A percentile compares a stretch with the other conserved stretches of the same genome.
Evolutionary conservation across 64 coral and sea anemone genomes (phyloP).

Genomic region (Orbicella faveolata): DNA sequence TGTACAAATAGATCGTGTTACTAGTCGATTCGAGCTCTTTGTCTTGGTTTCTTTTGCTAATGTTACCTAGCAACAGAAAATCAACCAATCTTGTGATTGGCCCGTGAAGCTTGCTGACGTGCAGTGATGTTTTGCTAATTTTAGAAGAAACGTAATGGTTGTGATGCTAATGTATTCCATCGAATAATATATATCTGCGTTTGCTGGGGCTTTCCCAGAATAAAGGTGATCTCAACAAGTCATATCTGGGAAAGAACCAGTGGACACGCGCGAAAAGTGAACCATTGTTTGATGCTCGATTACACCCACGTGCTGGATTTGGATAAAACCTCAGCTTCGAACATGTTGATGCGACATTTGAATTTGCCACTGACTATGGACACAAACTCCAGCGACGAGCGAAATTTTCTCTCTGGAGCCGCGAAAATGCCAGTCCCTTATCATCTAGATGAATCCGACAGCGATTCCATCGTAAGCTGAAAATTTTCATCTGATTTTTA

Average conservation of each 20-base stretch:
- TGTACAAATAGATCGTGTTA: background rate
- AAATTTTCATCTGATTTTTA: background rate
- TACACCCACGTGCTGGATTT: conserved; percentile 35
- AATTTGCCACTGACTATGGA: conserved; percentile 35
- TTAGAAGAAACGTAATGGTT: background rate
- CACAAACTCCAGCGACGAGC: conserved; percentile 37
- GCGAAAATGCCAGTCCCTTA: conserved; percentile 59
- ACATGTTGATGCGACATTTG: conserved; percentile 38
- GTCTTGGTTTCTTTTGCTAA: background rate
- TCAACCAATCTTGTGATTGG: conserved; percentile 36
- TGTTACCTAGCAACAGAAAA: background rate
- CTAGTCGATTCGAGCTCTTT: background rate
- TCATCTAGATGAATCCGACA: conserved; percentile 59
- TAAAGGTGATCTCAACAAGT: conserved; percentile 40
- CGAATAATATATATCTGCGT: conserved; percentile 31
- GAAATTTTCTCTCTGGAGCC: conserved; percentile 26
- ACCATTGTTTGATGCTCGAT: conserved; percentile 26
- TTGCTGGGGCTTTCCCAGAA: conserved; percentile 64
- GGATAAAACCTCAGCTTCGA: conserved; percentile 8
- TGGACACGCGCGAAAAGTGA: background rate
- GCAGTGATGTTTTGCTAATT: background rate
- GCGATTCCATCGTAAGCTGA: conserved; percentile 59
- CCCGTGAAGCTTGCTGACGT: background rate
- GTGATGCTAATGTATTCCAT: background rate
- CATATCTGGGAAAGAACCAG: background rate